Conservation (phyloP, 2,888 invertebrate species). For the Leucoma salicis region DNA sequence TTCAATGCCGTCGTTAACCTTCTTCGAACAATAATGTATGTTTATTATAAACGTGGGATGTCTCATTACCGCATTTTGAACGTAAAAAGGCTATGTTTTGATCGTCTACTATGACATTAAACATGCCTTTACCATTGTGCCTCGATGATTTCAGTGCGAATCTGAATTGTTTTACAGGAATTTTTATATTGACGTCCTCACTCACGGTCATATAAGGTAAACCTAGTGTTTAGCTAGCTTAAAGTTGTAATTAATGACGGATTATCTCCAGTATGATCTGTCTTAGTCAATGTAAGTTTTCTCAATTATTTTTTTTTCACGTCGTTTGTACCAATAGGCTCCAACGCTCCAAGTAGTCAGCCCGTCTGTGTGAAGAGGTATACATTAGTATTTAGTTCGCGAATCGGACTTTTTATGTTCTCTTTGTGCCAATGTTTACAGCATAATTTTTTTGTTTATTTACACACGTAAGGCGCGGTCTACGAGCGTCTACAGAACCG, state of each 20-base stretch:
- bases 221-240: conserved; percentile 31
- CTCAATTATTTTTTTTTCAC: conserved; percentile 37
- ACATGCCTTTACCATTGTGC: conserved; percentile 74
- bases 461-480: conserved; percentile 60
- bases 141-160: conserved; percentile 55
- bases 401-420: conserved; percentile 62
- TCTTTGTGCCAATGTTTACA: conserved; percentile 71
- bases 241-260: conserved; percentile 13
- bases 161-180: conserved; percentile 63
- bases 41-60: conserved; percentile 39
- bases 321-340: conserved; percentile 31
- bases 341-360: conserved; percentile 35
- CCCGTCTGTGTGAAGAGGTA: conserved; percentile 25
- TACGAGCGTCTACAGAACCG: conserved; percentile 37
- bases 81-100: conserved; percentile 77
- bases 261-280: conserved; percentile 26
- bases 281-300: conserved; percentile 28
- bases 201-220: conserved; percentile 52
- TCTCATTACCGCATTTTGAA: conserved; percentile 30
- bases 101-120: conserved; percentile 60
- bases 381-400: conserved; percentile 50
- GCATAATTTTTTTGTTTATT: conserved; percentile 69
- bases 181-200: conserved; percentile 58
- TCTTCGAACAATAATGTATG: conserved; percentile 43
- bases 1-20: conserved; percentile 37